Evolutionary conservation across 2,113 vertebrate genomes (phyloP).

Genomic region (Crotophaga sulcirostris): DNA sequence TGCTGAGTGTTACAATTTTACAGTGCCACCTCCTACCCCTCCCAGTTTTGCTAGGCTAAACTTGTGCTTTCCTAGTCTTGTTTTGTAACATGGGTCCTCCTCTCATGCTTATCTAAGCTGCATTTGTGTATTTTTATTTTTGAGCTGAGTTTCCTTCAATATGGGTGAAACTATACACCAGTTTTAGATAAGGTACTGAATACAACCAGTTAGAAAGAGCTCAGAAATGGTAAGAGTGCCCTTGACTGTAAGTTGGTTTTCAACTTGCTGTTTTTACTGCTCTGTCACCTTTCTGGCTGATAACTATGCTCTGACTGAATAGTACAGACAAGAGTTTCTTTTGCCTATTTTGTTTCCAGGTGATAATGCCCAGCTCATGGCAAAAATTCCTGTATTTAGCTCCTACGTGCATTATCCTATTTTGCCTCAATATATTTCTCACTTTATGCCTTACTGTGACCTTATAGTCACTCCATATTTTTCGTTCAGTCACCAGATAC

Average conservation of each 20-base stretch:
- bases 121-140: not conserved
- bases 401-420: not conserved
- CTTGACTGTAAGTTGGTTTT: not conserved
- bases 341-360: not conserved
- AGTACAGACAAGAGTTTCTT: not conserved
- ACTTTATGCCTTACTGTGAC: not conserved
- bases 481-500: not conserved
- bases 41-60: not conserved
- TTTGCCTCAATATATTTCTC: not conserved
- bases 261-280: not conserved
- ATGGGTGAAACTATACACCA: not conserved
- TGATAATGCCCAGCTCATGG: not conserved
- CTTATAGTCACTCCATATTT: not conserved
- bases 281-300: not conserved
- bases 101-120: not conserved
- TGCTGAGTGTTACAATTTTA: not conserved
- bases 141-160: not conserved
- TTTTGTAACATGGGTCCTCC: not conserved
- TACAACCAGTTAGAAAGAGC: not conserved
- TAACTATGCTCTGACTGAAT: not conserved
- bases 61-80: not conserved
- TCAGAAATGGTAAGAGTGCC: not conserved
- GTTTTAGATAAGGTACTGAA: not conserved
- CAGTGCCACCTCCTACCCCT: not conserved
- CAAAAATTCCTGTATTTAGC: not conserved